A percentile compares a stretch with the other conserved stretches of the same genome.
Conservation (phyloP, 2,113 vertebrate genomes). For the crab-eating macaque (Macaca fascicularis) region DNA sequence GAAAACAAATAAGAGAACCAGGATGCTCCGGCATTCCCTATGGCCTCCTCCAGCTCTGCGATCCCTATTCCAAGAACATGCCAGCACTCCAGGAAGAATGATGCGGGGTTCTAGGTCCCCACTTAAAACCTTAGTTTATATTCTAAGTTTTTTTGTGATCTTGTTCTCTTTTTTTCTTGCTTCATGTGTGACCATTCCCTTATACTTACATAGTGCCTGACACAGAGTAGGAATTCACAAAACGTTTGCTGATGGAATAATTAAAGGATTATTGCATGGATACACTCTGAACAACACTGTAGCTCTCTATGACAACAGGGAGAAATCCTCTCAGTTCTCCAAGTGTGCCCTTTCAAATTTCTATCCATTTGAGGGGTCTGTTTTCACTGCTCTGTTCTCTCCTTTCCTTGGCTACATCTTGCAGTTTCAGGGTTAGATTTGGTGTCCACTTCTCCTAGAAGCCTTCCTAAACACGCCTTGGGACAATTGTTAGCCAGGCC, state of each 20-base stretch:
- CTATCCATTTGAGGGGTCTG: background rate
- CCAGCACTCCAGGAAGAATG: rapidly evolving
- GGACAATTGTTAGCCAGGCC: too few relatives aligned
- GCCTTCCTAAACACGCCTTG: background rate
- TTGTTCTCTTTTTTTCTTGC: background rate
- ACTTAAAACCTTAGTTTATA: background rate
- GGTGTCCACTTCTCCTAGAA: background rate
- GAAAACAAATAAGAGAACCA: background rate
- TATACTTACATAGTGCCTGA: background rate
- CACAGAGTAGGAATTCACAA: background rate
- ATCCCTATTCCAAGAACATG: background rate
- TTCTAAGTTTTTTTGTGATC: background rate
- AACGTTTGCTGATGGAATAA: background rate
- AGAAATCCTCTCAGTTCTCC: too few relatives aligned
- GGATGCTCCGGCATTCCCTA: background rate
- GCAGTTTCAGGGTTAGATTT: background rate
- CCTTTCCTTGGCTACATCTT: background rate
- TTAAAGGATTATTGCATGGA: background rate
- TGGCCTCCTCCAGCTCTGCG: background rate
- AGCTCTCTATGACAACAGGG: background rate
- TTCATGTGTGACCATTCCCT: background rate
- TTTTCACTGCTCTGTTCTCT: background rate
- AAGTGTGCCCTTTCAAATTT: background rate
- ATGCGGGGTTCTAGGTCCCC: too few relatives aligned
- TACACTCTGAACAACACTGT: rapidly evolving